Evolutionary conservation across 2,113 vertebrate genomes (phyloP).

Genomic region (Oreamnos americanus): DNA sequence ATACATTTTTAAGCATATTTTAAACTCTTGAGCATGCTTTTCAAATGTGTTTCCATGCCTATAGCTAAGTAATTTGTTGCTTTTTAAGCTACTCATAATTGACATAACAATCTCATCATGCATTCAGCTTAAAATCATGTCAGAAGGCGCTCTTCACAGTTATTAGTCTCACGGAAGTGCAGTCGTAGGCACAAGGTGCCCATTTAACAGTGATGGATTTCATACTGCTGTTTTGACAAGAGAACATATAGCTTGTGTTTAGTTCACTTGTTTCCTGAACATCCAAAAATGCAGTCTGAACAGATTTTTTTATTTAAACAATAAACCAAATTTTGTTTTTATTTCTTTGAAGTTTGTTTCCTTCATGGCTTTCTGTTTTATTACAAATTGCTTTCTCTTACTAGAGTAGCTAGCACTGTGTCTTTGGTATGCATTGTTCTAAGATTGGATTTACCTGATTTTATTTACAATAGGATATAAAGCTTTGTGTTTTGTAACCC

Average conservation of each 20-base stretch:
- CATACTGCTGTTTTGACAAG: background rate
- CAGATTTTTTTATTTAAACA: slow-evolving; percentile 14
- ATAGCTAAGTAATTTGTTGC: slow-evolving; percentile 23
- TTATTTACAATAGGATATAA: background rate
- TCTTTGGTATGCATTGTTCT: background rate
- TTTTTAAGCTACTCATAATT: slow-evolving; percentile 19
- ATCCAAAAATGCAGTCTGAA: slow-evolving; percentile 23
- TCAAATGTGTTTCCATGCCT: slow-evolving; percentile 22
- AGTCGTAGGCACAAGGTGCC: background rate
- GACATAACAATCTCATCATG: background rate
- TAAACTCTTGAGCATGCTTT: slow-evolving; percentile 12
- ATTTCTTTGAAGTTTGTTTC: slow-evolving; percentile 20
- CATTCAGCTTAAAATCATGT: slow-evolving; percentile 7
- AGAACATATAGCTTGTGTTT: background rate
- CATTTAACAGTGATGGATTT: slow-evolving; percentile 3
- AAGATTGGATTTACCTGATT: background rate
- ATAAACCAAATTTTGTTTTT: background rate
- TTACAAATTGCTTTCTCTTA: slow-evolving; percentile 35
- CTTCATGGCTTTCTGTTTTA: background rate
- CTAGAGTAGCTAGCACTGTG: background rate
- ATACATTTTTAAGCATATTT: slow-evolving; percentile 29
- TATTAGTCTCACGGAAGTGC: background rate
- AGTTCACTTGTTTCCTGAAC: slow-evolving; percentile 27
- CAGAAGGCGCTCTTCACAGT: background rate
- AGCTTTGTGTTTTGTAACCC: background rate